Percentiles rank a stretch among this genome's conserved stretches.
phyloP scores from a whole-genome alignment of 2,113 vertebrate species.

The Australoheros scitulus region DNA sequence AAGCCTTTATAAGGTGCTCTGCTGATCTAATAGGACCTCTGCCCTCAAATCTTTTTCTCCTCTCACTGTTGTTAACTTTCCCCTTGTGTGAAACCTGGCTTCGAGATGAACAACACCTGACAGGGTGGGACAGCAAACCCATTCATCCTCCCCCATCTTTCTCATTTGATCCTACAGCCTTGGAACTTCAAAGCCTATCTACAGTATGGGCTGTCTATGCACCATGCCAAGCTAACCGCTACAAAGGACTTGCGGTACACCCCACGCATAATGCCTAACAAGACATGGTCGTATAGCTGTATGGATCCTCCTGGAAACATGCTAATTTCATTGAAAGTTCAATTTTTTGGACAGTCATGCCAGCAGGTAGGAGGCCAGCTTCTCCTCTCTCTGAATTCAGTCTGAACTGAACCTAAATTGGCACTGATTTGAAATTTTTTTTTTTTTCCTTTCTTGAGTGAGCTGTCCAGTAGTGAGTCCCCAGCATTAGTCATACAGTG shows the following conservation, averaged over 20 bases:
- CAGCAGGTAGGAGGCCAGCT: conserved; percentile 5
- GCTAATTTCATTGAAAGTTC: conserved; percentile 44
- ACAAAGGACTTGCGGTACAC: not conserved
- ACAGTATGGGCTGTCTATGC: conserved; percentile 1
- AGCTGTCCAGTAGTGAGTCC: conserved; percentile 37
- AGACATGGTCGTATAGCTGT: not conserved
- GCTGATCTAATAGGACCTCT: not conserved
- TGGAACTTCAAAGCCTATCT: conserved; percentile 56
- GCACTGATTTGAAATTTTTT: conserved; percentile 4
- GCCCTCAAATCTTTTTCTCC: conserved; percentile 23
- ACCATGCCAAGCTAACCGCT: conserved; percentile 17
- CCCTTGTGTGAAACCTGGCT: conserved; percentile 43
- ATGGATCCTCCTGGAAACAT: conserved; percentile 16
- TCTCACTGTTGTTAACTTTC: conserved; percentile 20
- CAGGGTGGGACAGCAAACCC: conserved; percentile 37
- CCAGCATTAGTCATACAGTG: conserved; percentile 61
- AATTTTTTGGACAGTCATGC: conserved; percentile 10
- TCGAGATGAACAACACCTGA: conserved; percentile 60
- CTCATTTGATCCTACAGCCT: conserved; percentile 56
- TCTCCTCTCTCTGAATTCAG: conserved; percentile 22
- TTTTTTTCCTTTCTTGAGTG: not conserved
- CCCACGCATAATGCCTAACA: conserved; percentile 2
- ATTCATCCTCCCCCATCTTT: conserved; percentile 59
- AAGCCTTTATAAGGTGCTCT: not conserved
- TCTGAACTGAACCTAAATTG: conserved; percentile 26